Evolutionary conservation across 2,797 vertebrate genomes (phyloP).

Genomic region (Molossus alvarezi): DNA sequence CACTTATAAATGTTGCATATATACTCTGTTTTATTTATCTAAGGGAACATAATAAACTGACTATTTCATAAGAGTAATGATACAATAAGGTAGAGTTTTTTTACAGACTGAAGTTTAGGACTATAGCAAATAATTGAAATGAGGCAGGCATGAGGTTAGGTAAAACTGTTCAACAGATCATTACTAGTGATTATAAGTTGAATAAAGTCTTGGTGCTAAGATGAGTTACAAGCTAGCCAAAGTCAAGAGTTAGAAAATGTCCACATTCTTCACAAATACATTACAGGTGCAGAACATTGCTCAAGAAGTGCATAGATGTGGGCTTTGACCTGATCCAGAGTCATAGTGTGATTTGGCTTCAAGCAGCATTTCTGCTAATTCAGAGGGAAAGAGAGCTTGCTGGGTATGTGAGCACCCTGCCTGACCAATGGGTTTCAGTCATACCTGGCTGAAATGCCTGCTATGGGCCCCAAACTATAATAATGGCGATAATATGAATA

Average conservation of each 20-base stretch:
- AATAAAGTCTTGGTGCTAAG: conserved; percentile 29
- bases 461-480: neutral
- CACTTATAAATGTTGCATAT: neutral
- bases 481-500: neutral
- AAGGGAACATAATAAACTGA: neutral
- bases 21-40: neutral
- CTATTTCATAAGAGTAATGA: neutral
- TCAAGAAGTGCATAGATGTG: neutral
- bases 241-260: neutral
- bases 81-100: neutral
- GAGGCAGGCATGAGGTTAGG: neutral
- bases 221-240: neutral
- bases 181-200: neutral
- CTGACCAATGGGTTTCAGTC: neutral
- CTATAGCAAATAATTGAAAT: neutral
- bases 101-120: neutral
- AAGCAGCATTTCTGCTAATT: neutral
- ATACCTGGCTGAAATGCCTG: neutral
- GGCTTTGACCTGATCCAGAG: neutral
- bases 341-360: neutral
- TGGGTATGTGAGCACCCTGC: neutral
- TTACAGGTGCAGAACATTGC: neutral
- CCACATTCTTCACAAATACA: neutral
- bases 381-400: neutral
- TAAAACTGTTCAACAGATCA: neutral